Base-by-base conservation (phyloP, 2,888 invertebrate genomes). In the Melinaea marsaeus region DNA sequence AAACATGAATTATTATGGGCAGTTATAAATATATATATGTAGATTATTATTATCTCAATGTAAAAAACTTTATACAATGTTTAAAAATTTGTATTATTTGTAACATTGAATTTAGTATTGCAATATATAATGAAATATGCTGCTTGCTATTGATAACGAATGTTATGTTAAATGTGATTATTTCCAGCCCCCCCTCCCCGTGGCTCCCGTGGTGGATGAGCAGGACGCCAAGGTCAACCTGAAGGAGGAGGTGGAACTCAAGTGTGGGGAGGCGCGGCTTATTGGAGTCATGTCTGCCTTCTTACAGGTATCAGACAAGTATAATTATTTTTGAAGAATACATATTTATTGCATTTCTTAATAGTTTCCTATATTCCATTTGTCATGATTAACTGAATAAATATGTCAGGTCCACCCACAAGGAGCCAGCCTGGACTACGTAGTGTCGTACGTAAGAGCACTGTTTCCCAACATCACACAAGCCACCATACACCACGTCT, bases 371-470 rank as follows among this genome's bases (percentile, higher is more conserved):
- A 1, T 7, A 6, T 4, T 37, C 37, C 2, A 37, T 37, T 6
- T 1, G 1, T 37, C 37, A 2, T 4, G 37, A 37, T 37, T 2
- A 37, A 22, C 48, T 48, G 32, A 32, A 32, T 32, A 51, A 42
- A 11, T 4, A 47, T 13, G 48, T 45, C 88, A 97, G 86, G 96
- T 98, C 48, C 98, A 98, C 86, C 98, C 98, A 0, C 95, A 95
- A 78, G 98, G 98, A 57, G 97, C 98, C 2, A 96, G 95, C 65
- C 92, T 97, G 2, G 97, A 97, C 81, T 96, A 97, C 84, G 95
- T 98, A 69, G 96, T 96, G 92, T 96, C 96, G 7, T 98, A 98
- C 85, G 93, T 98, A 33, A 95, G 96, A 75, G 96, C 95, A 77
- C 90, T 97, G 71, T 94, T 96, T 74, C 92, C 95, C 2, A 91